Percentiles rank a stretch among this genome's conserved stretches.
Conservation (phyloP, 2,797 vertebrate species). For the Epinephelus awoara region DNA sequence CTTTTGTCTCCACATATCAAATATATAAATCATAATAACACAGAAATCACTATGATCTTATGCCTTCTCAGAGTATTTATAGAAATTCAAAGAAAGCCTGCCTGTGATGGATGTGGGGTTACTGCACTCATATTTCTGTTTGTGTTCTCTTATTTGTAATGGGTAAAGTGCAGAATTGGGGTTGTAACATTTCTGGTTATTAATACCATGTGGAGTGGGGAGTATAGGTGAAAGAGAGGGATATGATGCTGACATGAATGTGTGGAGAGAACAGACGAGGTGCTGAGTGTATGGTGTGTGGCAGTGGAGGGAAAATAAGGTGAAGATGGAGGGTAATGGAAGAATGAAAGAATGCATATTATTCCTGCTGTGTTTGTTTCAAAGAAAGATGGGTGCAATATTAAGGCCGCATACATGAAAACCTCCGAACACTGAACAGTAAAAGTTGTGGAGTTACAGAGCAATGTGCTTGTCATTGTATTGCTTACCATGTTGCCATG, state of each 20-base stretch:
- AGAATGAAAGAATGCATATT: neutral
- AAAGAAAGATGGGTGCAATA: neutral
- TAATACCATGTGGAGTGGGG: neutral
- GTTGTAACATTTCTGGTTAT: neutral
- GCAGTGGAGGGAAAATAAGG: neutral
- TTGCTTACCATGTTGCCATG: constrained; percentile 63
- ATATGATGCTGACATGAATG: neutral
- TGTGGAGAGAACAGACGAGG: neutral
- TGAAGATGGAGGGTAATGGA: neutral
- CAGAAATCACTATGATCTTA: neutral
- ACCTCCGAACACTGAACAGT: neutral
- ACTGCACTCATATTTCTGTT: constrained; percentile 11
- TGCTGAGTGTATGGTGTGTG: neutral
- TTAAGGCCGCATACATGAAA: neutral
- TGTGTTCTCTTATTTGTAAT: constrained; percentile 3
- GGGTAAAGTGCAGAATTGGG: too few species aligned
- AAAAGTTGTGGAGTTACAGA: neutral
- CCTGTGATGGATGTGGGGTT: constrained; percentile 14
- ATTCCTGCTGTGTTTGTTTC: too few species aligned
- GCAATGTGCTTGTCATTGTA: constrained; percentile 6
- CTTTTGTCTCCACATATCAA: neutral
- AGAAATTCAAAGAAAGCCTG: constrained; percentile 28
- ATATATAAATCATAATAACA: neutral
- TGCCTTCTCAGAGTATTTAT: constrained; percentile 20
- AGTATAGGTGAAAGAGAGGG: neutral